Base-by-base conservation (phyloP, 2,113 vertebrate species). In the Bothrops jararaca region DNA sequence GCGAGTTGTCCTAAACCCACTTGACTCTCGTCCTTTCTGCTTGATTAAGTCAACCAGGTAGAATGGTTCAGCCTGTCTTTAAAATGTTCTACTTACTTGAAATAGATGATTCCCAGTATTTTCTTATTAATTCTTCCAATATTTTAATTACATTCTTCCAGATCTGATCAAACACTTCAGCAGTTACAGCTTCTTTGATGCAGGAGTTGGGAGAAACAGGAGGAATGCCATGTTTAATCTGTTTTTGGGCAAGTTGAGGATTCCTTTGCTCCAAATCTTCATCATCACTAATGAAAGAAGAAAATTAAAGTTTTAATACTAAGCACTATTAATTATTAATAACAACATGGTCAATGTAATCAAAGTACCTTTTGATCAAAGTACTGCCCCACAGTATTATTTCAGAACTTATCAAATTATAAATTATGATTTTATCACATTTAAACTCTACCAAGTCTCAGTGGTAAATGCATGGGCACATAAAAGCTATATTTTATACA, bases 201-300 rank as follows among this genome's bases (percentile, higher is more conserved):
- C 98, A 98, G 94, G 97, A 97, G 22, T 96, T 96, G 13, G 98
- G 98, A n/a, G 98, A 98, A 45, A 98, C 88, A 0, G 98, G 98
- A 34, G 98, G 98, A 92, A 98, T 96, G 39, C 98, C 98, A 4
- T 90, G 92, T 85, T 97, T 97, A 24, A 1, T 94, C 96, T 93
- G 93, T 86, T 95, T 97, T 95, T 93, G 95, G 50, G 88, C 56
- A n/a, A 57, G 80, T 4, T 0, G 93, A 58, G 80, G 92, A 92
- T 96, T 96, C 91, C 95, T 97, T 92, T 96, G 96, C 91, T 97
- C 97, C 95, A 96, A 95, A 39, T 39, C 93, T 42, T 98, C 97
- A 92, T 97, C 97, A 2, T 96, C 97, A 74, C 98, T 98, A 95
- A 95, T 91, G 92, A 96, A 86, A 91, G 93, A 98, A 97, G 58